Conservation (phyloP, 2,888 invertebrate species). For the Noctua janthe region DNA sequence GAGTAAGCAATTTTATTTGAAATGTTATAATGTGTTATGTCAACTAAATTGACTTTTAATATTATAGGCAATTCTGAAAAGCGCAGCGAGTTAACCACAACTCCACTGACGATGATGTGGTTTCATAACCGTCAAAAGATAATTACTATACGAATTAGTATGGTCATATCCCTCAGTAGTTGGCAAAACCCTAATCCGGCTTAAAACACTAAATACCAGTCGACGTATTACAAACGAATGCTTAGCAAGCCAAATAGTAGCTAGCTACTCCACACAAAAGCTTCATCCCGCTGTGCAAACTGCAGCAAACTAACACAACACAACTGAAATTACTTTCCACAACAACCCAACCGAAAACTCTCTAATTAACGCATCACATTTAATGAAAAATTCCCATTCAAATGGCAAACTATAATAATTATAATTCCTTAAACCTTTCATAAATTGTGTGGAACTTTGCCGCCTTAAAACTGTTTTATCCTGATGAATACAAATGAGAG, state of each 20-base stretch:
- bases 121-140: not conserved
- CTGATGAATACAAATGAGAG: slow-evolving; percentile 74
- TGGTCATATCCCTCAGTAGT: no score
- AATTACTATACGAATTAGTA: not conserved
- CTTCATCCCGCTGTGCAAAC: slow-evolving; percentile 12
- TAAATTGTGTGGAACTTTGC: slow-evolving; percentile 59
- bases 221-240: not conserved
- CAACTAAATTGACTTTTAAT: not conserved
- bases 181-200: not conserved
- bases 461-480: slow-evolving; percentile 59
- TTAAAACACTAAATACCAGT: not conserved
- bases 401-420: slow-evolving; percentile 58
- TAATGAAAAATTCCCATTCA: slow-evolving; percentile 41
- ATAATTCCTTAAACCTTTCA: slow-evolving; percentile 53
- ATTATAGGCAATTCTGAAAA: not conserved
- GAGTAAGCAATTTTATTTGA: slow-evolving; percentile 20
- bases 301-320: slow-evolving; percentile 12
- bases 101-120: not conserved
- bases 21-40: not conserved
- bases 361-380: slow-evolving; percentile 38
- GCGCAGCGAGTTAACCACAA: not conserved
- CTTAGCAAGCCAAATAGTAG: slow-evolving; percentile 6
- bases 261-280: slow-evolving; percentile 4
- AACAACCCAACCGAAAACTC: slow-evolving; percentile 24
- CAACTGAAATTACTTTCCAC: slow-evolving; percentile 31